A percentile compares a stretch with the other conserved stretches of the same genome.
Evolutionary conservation across 2,113 vertebrate species (phyloP).

Genomic region (Oceanodroma tethys): DNA sequence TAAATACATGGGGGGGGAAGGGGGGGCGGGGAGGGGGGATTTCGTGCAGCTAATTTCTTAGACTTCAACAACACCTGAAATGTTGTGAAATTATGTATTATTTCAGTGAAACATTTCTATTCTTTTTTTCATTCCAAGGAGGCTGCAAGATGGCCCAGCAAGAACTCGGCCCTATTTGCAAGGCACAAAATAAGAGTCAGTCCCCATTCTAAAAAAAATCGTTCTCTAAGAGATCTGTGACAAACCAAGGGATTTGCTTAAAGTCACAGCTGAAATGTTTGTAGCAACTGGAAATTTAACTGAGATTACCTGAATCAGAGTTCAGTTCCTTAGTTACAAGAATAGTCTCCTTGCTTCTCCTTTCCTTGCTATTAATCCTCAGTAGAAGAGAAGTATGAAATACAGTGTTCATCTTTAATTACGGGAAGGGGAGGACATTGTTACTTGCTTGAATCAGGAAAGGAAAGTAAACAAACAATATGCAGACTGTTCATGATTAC

Average conservation of each 20-base stretch:
- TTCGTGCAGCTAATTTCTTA: not conserved
- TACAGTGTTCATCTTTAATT: not conserved
- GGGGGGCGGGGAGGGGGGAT: too few species aligned
- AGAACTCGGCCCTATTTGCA: not conserved
- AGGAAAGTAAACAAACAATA: not conserved
- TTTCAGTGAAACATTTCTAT: not conserved
- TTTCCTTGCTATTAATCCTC: not conserved
- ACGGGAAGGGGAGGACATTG: not conserved
- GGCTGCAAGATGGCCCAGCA: not conserved
- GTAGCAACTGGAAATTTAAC: not conserved
- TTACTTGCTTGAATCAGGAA: not conserved
- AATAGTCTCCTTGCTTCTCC: not conserved
- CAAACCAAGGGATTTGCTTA: not conserved
- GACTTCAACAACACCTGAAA: not conserved
- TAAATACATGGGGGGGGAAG: rapidly evolving
- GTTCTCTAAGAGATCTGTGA: not conserved
- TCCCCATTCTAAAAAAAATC: not conserved
- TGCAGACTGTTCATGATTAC: not conserved
- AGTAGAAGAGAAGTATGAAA: not conserved
- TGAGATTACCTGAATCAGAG: not conserved
- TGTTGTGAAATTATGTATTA: not conserved
- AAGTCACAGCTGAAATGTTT: not conserved
- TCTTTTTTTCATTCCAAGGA: not conserved
- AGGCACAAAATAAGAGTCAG: not conserved
- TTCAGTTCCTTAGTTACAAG: not conserved